These are phyloP conservation scores for Manis crassicaudata DNA, from an alignment of 2,797 vertebrate genomes.

Conservation along the genomic window DNA sequence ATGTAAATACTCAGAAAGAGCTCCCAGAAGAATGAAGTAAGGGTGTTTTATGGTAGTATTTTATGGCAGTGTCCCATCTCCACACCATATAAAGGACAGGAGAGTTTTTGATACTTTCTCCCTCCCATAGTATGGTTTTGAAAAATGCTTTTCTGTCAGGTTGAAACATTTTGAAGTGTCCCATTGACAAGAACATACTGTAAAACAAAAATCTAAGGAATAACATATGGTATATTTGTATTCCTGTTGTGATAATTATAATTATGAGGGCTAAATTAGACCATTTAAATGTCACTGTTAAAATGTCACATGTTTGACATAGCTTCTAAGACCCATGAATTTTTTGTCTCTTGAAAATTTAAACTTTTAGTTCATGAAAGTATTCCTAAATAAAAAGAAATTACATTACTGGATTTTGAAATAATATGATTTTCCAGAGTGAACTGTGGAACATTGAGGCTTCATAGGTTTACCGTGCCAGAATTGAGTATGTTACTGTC, in stretches of 20 bases:
- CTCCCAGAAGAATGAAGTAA: not conserved
- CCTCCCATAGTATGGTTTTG: not conserved
- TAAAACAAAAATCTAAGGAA: slow-evolving; percentile 66
- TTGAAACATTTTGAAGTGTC: slow-evolving; percentile 49
- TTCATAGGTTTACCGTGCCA: not conserved
- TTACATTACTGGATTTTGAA: slow-evolving; percentile 31
- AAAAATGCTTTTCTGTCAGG: not conserved
- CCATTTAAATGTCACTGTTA: slow-evolving; percentile 12
- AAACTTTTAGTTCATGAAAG: slow-evolving; percentile 57
- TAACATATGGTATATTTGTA: slow-evolving; percentile 60
- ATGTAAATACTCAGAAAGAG: not conserved
- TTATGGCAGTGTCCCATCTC: not conserved
- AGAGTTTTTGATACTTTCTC: not conserved
- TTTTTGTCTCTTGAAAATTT: slow-evolving; percentile 48
- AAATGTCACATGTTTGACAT: slow-evolving; percentile 30
- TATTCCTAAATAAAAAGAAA: slow-evolving; percentile 53
- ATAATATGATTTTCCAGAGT: slow-evolving; percentile 45
- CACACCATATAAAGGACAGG: not conserved
- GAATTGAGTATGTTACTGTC: not conserved
- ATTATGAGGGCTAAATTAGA: not conserved
- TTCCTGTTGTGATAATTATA: slow-evolving; percentile 63
- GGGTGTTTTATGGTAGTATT: not conserved
- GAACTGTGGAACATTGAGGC: not conserved
- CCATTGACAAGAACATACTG: slow-evolving; percentile 54
- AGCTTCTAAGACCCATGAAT: not conserved